Base-by-base conservation (phyloP, 2,113 vertebrate species). In the Grantiella picta region DNA sequence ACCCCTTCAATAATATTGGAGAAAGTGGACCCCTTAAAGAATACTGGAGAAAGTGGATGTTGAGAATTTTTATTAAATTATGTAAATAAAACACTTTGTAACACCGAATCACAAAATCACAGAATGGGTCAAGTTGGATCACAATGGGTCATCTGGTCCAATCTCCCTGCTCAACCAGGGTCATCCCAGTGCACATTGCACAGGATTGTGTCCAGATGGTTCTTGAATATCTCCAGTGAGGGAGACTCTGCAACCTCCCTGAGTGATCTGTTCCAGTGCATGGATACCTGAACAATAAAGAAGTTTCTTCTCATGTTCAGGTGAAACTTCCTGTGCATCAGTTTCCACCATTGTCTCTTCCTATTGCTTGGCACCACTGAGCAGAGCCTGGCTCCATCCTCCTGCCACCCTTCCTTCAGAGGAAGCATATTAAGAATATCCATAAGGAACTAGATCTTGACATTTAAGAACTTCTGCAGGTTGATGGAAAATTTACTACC, bases 391-490 rank as follows among this genome's bases (percentile, higher is more conserved):
- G 17, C 14, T 57, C 42, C 50, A 23, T 50, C 12, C 27, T 65
- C 25, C 40, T 65, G 50, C 0, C 66, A 42, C 11, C 4, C 18
- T 72, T 22, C 35, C 22, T 65, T 35, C 35, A 72, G 57, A 94
- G 80, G 20, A 81, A 5, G 12, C 24, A 28, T 59, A 85, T 88
- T 75, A 49, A 54, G 73, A 78, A 86, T 40, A 52, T 56, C 1
- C 1, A 52, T 13, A n/a, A 94, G 53, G 16, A 79, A 70, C 65
- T 90, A 91, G 61, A 93, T 92, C 28, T 75, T 97, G 73, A 90
- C 40, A 89, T 94, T 92, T 95, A 87, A 92, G 18, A 40, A 81
- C 54, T 90, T 96, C 68, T 88, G 13, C 28, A 68, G 5, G 12
- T 44, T 94, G 45, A 91, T 84, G 38, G 47, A 60, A 95, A 86